A percentile compares a stretch with the other conserved stretches of the same genome.
Evolutionary conservation across 1,140 invertebrate species (phyloP).

Genomic region (Papilio glaucus): DNA sequence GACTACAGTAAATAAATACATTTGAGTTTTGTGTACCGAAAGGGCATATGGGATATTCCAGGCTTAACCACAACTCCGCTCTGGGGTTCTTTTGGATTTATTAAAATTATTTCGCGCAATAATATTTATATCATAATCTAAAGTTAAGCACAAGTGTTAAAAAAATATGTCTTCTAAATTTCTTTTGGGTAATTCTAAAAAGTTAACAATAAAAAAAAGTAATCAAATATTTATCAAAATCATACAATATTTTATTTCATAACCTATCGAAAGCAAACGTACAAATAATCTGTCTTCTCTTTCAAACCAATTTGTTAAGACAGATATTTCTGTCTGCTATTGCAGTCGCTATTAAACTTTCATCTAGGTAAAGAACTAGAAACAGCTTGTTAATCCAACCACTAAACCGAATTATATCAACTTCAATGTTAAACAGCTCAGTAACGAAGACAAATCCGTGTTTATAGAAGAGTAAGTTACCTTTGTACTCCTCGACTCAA

Average conservation of each 20-base stretch:
- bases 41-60: constrained; percentile 49
- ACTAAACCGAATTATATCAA: constrained; percentile 10
- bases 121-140: background rate
- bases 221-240: background rate
- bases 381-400: constrained; percentile 11
- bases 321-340: too few relatives aligned
- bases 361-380: constrained; percentile 9
- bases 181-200: background rate
- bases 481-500: constrained; percentile 21
- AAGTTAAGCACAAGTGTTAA: too few relatives aligned
- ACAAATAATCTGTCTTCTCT: background rate
- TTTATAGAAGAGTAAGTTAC: constrained; percentile 19
- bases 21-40: constrained; percentile 63
- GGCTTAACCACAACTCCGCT: constrained; percentile 49
- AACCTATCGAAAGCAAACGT: too few relatives aligned
- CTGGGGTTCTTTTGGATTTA: constrained; percentile 44
- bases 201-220: background rate
- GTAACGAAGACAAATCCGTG: constrained; percentile 26
- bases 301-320: background rate
- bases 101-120: constrained; percentile 56
- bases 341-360: background rate
- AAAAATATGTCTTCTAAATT: too few relatives aligned
- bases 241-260: too few relatives aligned
- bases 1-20: constrained; percentile 69
- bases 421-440: constrained; percentile 18